phyloP scores from a whole-genome alignment of 2,113 vertebrate species.

The Anhinga rufa region DNA sequence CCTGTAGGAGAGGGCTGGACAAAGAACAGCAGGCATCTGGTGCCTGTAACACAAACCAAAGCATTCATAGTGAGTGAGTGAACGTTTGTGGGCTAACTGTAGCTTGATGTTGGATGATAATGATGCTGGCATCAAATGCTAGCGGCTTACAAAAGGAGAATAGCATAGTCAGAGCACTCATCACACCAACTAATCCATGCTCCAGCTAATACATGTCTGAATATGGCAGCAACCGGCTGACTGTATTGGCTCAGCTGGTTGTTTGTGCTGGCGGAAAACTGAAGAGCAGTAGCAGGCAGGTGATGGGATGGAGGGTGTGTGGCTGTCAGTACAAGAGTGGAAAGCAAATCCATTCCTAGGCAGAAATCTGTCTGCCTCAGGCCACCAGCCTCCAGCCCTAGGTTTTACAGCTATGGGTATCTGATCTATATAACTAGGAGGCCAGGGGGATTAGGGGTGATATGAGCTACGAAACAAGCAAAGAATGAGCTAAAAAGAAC shows the following conservation, averaged over 20 bases:
- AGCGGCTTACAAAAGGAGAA: not conserved
- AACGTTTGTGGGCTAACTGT: not conserved
- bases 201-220: not conserved
- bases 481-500: not conserved
- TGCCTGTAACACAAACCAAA: not conserved
- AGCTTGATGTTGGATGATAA: not conserved
- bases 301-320: not conserved
- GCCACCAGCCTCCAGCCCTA: not conserved
- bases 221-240: not conserved
- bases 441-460: not conserved
- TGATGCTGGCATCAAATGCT: not conserved
- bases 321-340: not conserved
- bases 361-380: not conserved
- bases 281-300: not conserved
- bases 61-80: not conserved
- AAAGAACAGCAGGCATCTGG: not conserved
- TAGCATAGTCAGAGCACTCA: not conserved
- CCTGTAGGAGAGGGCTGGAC: not conserved
- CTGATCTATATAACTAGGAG: not conserved
- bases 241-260: not conserved
- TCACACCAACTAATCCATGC: not conserved
- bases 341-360: not conserved
- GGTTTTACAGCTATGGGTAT: slow-evolving; percentile 3
- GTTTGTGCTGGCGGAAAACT: not conserved
- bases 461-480: not conserved